Evolutionary conservation across 2,113 vertebrate genomes (phyloP).

Genomic region (Syngnathus scovelli): DNA sequence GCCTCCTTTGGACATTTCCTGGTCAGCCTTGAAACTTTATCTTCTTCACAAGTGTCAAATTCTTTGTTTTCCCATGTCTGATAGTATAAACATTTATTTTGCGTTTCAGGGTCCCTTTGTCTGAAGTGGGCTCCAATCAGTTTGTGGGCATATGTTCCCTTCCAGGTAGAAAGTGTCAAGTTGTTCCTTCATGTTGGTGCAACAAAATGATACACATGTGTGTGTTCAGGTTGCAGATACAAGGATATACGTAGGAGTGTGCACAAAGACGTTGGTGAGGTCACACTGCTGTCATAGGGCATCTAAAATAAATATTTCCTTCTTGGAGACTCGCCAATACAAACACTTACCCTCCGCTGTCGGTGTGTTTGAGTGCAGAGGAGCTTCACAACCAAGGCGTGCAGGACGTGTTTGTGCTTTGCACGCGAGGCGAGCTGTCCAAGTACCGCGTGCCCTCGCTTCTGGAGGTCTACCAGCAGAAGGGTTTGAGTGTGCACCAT

Average conservation of each 20-base stretch:
- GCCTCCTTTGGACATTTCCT: constrained; percentile 77
- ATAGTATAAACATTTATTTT: neutral
- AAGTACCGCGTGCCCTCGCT: constrained; percentile 84
- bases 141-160: constrained; percentile 83
- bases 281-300: neutral
- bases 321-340: neutral
- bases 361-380: constrained; percentile 61
- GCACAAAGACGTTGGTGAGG: constrained; percentile 80
- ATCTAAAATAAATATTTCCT: too few species aligned
- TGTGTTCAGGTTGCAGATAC: constrained; percentile 79
- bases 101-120: constrained; percentile 75
- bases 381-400: constrained; percentile 79
- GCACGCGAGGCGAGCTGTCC: constrained; percentile 80
- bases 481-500: constrained; percentile 76
- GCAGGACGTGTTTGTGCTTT: constrained; percentile 86
- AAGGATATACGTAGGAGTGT: constrained; percentile 83
- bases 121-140: constrained; percentile 70
- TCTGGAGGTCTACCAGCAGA: constrained; percentile 73
- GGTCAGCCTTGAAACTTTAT: constrained; percentile 58
- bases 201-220: neutral
- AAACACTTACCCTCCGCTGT: neutral
- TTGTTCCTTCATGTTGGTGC: neutral
- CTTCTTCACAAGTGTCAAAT: neutral
- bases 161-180: constrained; percentile 69
- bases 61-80: neutral